These are phyloP conservation scores for Neostethus bicornis DNA, from an alignment of 2,797 vertebrate species.

Conservation along the genomic window DNA sequence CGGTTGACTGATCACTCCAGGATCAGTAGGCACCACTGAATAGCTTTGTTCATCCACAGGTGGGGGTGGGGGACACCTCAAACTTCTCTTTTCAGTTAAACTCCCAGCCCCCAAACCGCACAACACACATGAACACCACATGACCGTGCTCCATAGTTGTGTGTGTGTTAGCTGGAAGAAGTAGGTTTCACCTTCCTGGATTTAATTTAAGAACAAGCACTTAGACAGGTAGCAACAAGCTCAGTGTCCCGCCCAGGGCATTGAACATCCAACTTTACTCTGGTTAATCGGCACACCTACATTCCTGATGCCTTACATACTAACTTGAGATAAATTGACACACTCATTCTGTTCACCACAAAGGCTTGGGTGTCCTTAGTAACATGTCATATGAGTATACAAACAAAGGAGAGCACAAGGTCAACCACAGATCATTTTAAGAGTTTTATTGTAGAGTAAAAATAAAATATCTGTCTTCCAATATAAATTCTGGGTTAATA, in stretches of 20 bases:
- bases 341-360: slow-evolving; percentile 44
- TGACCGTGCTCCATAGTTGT: slow-evolving; percentile 5
- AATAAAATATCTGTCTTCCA: slow-evolving; percentile 13
- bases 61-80: slow-evolving; percentile 65
- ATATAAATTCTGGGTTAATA: slow-evolving; percentile 28
- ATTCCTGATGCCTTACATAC: slow-evolving; percentile 76
- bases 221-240: slow-evolving; percentile 80
- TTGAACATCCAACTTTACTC: slow-evolving; percentile 64
- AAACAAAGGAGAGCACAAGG: slow-evolving; percentile 49
- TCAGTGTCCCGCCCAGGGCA: slow-evolving; percentile 63
- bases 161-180: slow-evolving; percentile 31
- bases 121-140: slow-evolving; percentile 4
- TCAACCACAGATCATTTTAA: slow-evolving; percentile 20
- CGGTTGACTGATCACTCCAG: slow-evolving; percentile 56
- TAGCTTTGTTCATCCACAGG: slow-evolving; percentile 70
- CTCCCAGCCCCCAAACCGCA: slow-evolving; percentile 24
- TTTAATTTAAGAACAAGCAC: slow-evolving; percentile 68
- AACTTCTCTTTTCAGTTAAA: slow-evolving; percentile 22
- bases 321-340: slow-evolving; percentile 47
- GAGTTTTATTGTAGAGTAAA: slow-evolving; percentile 8
- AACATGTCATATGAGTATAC: slow-evolving; percentile 53
- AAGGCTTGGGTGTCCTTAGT: slow-evolving; percentile 54
- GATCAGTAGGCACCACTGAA: slow-evolving; percentile 43
- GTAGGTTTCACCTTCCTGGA: slow-evolving; percentile 49
- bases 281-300: slow-evolving; percentile 76